Base-by-base conservation (phyloP, 2,888 invertebrate genomes). In the Crossocerus cetratus region DNA sequence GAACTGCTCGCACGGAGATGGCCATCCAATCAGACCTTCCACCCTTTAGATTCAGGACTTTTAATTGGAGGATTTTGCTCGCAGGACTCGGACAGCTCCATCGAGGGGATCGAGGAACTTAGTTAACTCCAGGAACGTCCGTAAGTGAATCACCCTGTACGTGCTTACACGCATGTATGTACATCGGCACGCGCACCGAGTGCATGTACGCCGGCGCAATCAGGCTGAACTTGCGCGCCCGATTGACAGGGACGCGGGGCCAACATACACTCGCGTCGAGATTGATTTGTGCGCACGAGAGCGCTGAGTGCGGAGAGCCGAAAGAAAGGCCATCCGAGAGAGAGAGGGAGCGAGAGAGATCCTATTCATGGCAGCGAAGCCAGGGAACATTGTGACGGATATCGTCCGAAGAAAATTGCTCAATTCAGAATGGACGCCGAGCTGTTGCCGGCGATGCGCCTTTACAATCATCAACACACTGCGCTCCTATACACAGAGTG, bases 381-480 rank as follows among this genome's bases (percentile, higher is more conserved):
- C 79, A 81, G 76, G 69, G 66, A 69, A 74, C 32, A 32, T 74
- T 71, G 79, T 65, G 79, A 69, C 78, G 72, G 72, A 69, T 81
- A 74, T 66, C 74, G 74, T 70, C 70, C 64, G 74, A 71, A 82
- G 79, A 82, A 81, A 81, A 81, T 81, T 81, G 77, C 81, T 81
- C 82, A 78, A 81, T 81, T 81, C 77, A 82, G 69, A 63, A 49
- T 32, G 32, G 32, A 32, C 32, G 58, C 18, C 16, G 16, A 22
- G 74, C 55, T 69, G 56, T 69, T 53, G 62, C 65, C 53, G 43
- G 53, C 74, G 69, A 74, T 76, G 63, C 64, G 75, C 75, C 75
- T 64, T 74, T 32, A 32, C 32, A 32, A 32, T 32, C 32, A 32
- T 32, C 32, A 32, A 32, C 32, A 32, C 8, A 32, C 32, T 32